Conservation (phyloP, 1,140 invertebrate genomes). For the Leptinotarsa texana region DNA sequence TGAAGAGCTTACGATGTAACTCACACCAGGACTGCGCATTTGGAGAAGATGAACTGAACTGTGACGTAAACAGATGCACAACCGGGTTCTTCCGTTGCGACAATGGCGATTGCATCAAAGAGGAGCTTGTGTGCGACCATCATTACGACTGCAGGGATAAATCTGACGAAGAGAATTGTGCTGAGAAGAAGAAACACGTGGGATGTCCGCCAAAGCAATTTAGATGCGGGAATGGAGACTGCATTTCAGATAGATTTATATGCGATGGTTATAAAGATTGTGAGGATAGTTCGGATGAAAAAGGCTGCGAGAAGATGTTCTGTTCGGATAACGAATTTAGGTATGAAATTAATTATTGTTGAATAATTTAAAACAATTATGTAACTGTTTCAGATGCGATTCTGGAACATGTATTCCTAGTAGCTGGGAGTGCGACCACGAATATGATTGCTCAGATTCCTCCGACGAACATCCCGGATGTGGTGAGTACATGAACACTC, state of each 20-base stretch:
- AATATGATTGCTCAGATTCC: conserved; percentile 70
- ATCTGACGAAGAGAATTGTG: conserved; percentile 74
- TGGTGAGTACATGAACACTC: conserved; percentile 49
- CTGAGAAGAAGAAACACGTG: conserved; percentile 43
- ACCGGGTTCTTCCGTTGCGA: conserved; percentile 62
- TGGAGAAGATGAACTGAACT: conserved; percentile 71
- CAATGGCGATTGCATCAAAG: conserved; percentile 58
- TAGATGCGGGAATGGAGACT: conserved; percentile 63
- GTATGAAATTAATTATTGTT: conserved; percentile 6
- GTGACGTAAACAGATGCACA: conserved; percentile 53
- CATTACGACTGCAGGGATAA: conserved; percentile 74
- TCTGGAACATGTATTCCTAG: conserved; percentile 70
- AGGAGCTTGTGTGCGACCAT: conserved; percentile 68
- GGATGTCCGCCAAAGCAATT: conserved; percentile 55
- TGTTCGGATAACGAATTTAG: conserved; percentile 55
- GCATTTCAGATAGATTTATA: conserved; percentile 64
- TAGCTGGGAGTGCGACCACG: conserved; percentile 75
- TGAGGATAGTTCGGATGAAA: conserved; percentile 75
- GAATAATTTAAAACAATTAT: background rate
- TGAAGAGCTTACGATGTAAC: conserved; percentile 68
- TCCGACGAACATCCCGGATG: conserved; percentile 72
- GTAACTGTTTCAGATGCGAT: conserved; percentile 59
- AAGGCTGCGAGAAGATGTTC: conserved; percentile 41
- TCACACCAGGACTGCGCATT: conserved; percentile 68
- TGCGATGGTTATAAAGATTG: conserved; percentile 82